Percentiles rank a stretch among this genome's conserved stretches.
These are phyloP conservation scores for Orcinus orca DNA, from an alignment of 2,113 vertebrate species.

Conservation along the genomic window DNA sequence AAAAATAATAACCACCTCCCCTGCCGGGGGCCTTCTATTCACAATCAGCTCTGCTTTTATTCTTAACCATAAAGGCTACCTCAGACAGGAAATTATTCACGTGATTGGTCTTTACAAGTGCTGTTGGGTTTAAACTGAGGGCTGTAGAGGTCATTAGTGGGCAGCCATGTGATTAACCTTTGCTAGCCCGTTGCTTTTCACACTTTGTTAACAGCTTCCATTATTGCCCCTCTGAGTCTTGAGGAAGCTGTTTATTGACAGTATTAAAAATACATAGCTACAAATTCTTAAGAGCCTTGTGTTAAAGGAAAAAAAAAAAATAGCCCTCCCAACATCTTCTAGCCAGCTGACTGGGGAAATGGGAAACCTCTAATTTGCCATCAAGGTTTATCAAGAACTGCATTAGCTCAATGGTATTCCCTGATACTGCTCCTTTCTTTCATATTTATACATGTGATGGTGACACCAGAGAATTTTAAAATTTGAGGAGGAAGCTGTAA, in stretches of 20 bases:
- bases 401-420: neutral
- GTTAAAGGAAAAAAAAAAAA: constrained; percentile 49
- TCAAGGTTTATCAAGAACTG: constrained; percentile 63
- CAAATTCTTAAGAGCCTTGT: constrained; percentile 80
- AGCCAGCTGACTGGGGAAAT: constrained; percentile 31
- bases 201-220: constrained; percentile 88
- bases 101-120: constrained; percentile 92
- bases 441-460: neutral
- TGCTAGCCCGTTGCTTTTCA: constrained; percentile 89
- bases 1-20: constrained; percentile 91
- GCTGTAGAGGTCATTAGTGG: constrained; percentile 90
- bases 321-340: constrained; percentile 65
- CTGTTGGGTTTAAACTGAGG: constrained; percentile 85
- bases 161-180: constrained; percentile 91
- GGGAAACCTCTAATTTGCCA: constrained; percentile 60
- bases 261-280: constrained; percentile 87
- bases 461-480: constrained; percentile 25
- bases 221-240: constrained; percentile 85
- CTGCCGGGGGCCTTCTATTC: constrained; percentile 87
- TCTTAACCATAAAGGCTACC: constrained; percentile 88
- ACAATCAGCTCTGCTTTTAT: constrained; percentile 89
- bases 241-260: constrained; percentile 89
- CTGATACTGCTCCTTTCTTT: neutral
- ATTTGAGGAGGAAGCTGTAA: neutral
- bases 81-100: constrained; percentile 94